Conservation (phyloP, 2,113 vertebrate genomes). For the Archocentrus centrarchus region DNA sequence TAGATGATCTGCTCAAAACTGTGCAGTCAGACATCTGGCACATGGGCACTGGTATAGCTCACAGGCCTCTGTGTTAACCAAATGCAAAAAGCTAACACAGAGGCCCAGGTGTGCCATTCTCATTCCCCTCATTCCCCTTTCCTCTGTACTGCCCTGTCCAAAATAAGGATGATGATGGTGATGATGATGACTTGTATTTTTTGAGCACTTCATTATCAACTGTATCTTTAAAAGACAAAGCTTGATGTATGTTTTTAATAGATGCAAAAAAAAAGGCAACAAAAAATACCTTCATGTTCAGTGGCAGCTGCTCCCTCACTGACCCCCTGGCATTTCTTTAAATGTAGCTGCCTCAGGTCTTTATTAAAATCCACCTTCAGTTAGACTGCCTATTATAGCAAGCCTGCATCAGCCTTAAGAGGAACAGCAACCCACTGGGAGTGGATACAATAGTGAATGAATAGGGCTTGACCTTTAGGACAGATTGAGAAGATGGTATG, state of each 20-base stretch:
- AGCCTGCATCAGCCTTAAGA: constrained; percentile 69
- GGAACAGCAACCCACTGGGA: constrained; percentile 69
- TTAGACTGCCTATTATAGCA: constrained; percentile 59
- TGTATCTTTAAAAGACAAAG: not conserved
- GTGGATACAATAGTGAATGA: constrained; percentile 73
- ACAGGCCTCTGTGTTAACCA: not conserved
- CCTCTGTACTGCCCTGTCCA: not conserved
- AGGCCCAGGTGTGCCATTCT: not conserved
- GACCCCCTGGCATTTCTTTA: constrained; percentile 49
- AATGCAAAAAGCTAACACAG: not conserved
- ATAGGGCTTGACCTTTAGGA: constrained; percentile 73
- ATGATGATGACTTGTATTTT: not conserved
- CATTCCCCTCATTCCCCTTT: not conserved
- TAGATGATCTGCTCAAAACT: not conserved
- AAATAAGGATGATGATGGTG: no score
- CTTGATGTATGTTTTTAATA: not conserved
- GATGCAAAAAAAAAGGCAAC: not conserved
- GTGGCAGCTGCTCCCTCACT: constrained; percentile 17
- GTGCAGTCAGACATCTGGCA: not conserved
- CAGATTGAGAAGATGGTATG: constrained; percentile 74
- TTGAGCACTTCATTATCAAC: not conserved
- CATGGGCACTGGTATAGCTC: not conserved
- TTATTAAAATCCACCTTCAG: constrained; percentile 65
- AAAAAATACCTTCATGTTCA: constrained; percentile 32
- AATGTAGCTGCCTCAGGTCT: constrained; percentile 53